Evolutionary conservation across 2,113 vertebrate genomes (phyloP).

Genomic region (Grus americana): DNA sequence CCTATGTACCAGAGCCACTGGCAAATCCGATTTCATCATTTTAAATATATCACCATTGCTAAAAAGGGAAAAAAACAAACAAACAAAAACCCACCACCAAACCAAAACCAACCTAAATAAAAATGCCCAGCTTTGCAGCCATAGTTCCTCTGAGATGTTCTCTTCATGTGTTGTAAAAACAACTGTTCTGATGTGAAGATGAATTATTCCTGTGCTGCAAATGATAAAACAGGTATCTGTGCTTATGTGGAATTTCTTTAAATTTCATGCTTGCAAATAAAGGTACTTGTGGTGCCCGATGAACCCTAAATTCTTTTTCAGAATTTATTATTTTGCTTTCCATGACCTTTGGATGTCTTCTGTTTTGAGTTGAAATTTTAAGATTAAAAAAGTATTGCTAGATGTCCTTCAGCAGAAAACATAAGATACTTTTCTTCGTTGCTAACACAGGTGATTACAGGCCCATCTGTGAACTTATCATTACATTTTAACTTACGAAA

Average conservation of each 20-base stretch:
- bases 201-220: background rate
- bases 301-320: background rate
- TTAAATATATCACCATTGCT: background rate
- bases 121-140: background rate
- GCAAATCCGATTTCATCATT: conserved; percentile 11
- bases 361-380: background rate
- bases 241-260: background rate
- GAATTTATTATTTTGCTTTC: background rate
- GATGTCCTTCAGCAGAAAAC: background rate
- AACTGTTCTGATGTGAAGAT: background rate
- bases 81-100: background rate
- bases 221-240: background rate
- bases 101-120: background rate
- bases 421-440: background rate
- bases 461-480: background rate
- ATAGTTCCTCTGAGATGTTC: background rate
- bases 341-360: background rate
- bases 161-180: background rate
- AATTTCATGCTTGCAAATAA: background rate
- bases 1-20: conserved; percentile 37
- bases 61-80: background rate
- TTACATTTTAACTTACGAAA: background rate
- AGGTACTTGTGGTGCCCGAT: background rate
- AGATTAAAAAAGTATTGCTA: background rate
- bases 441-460: background rate